Conservation (phyloP, 2,888 invertebrate genomes). For the Trachelus stipa region DNA sequence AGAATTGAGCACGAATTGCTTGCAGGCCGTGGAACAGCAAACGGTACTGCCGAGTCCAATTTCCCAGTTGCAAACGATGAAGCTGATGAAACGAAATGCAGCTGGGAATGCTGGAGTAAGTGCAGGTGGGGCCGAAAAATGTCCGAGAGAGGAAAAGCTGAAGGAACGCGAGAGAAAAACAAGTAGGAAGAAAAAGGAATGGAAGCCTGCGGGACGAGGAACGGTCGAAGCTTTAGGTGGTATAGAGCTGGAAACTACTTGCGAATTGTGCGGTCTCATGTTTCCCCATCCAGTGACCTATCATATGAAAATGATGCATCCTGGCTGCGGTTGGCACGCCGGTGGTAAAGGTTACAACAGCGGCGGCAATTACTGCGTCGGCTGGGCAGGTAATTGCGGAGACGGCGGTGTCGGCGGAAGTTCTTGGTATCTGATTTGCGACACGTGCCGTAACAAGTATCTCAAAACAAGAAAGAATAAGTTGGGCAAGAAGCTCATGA, state of each 20-base stretch:
- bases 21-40: conserved; percentile 76
- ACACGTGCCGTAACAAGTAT: conserved; percentile 86
- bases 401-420: conserved; percentile 84
- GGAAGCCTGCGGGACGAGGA: conserved; percentile 57
- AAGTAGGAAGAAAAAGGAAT: conserved; percentile 73
- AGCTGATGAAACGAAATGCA: conserved; percentile 36
- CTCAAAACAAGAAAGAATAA: conserved; percentile 62
- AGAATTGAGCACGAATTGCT: conserved; percentile 77
- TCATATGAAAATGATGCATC: conserved; percentile 91
- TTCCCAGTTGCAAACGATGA: conserved; percentile 46
- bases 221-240: conserved; percentile 35
- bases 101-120: conserved; percentile 44
- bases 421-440: conserved; percentile 94
- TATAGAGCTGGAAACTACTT: conserved; percentile 68
- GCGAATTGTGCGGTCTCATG: conserved; percentile 88
- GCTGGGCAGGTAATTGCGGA: conserved; percentile 91
- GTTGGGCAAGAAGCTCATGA: conserved; percentile 55
- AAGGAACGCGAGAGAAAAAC: conserved; percentile 67
- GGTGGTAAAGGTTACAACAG: conserved; percentile 93
- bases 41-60: conserved; percentile 72
- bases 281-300: conserved; percentile 86
- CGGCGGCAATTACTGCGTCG: conserved; percentile 86
- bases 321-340: conserved; percentile 90
- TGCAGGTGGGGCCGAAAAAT: conserved; percentile 40
- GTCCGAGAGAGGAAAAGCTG: conserved; percentile 62